A percentile compares a stretch with the other conserved stretches of the same genome.
These are phyloP conservation scores for Ancistrus triradiatus DNA, from an alignment of 2,113 vertebrate species.

Conservation along the genomic window DNA sequence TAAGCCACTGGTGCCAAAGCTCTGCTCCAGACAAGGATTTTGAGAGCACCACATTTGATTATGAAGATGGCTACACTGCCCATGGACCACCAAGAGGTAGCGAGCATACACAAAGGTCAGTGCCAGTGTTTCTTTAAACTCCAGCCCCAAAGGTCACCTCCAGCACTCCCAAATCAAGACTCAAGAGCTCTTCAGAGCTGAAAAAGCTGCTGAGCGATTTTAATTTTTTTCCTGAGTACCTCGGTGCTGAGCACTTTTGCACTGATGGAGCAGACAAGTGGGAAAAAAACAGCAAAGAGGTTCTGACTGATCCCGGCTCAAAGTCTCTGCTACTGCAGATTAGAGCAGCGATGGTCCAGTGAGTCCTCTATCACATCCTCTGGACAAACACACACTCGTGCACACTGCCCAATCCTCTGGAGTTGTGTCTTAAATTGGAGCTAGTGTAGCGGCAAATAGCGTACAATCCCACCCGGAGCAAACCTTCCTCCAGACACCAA, in stretches of 20 bases:
- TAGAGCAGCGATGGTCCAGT: constrained; percentile 23
- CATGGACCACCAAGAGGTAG: background rate
- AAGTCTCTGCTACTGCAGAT: constrained; percentile 24
- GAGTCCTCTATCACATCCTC: constrained; percentile 18
- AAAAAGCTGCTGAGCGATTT: constrained; percentile 5
- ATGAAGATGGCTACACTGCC: background rate
- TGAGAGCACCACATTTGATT: background rate
- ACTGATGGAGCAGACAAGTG: background rate
- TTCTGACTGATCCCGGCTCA: constrained; percentile 1
- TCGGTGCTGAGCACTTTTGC: background rate
- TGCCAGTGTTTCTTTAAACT: background rate
- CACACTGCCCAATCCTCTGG: constrained; percentile 28
- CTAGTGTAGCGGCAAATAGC: constrained; percentile 30
- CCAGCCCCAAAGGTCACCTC: background rate
- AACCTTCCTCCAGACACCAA: constrained; percentile 3
- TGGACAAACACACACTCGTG: constrained; percentile 12
- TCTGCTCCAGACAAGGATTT: too few species aligned
- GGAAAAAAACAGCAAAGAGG: too few species aligned
- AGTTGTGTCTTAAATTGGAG: constrained; percentile 36
- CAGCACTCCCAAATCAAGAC: background rate
- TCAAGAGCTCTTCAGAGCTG: background rate
- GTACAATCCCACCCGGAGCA: constrained; percentile 2
- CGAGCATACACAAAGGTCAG: background rate
- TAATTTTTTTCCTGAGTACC: background rate
- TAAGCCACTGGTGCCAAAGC: too few species aligned